phyloP scores from a whole-genome alignment of 64 coral and sea anemone species.

The Trachythela sp. region DNA sequence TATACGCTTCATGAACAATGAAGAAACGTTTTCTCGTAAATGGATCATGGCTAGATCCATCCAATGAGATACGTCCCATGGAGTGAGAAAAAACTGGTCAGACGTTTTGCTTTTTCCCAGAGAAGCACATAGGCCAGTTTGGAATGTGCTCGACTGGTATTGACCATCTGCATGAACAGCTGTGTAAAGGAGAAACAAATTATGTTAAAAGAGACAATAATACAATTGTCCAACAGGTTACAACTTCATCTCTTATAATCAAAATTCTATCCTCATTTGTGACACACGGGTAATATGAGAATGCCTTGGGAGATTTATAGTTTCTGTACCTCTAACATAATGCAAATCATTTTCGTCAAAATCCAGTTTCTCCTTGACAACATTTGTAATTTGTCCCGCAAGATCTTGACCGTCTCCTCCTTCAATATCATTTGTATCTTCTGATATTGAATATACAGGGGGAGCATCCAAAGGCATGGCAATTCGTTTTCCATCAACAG shows the following conservation, averaged over 20 bases:
- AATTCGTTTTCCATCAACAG: background rate
- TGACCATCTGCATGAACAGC: conserved; percentile 19
- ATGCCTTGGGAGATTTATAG: background rate
- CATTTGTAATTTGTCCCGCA: background rate
- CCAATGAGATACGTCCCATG: conserved; percentile 5
- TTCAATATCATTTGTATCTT: background rate
- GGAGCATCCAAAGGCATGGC: conserved; percentile 15
- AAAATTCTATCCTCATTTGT: background rate
- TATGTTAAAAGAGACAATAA: too few species aligned
- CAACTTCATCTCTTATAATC: too few species aligned
- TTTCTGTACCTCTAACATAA: background rate
- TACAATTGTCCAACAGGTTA: too few species aligned
- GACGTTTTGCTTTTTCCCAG: background rate
- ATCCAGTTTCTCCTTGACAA: conserved; percentile 8
- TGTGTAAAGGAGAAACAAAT: background rate
- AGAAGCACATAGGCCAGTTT: background rate
- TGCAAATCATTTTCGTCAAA: background rate
- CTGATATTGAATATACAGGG: background rate
- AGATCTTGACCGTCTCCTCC: conserved; percentile 18
- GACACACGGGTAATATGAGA: background rate
- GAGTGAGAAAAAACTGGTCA: background rate
- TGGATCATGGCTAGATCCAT: background rate
- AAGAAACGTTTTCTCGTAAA: background rate
- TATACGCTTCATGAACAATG: background rate
- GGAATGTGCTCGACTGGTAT: background rate